Conservation (phyloP, 2,888 invertebrate genomes). For the Dicranocentrus wangi region DNA sequence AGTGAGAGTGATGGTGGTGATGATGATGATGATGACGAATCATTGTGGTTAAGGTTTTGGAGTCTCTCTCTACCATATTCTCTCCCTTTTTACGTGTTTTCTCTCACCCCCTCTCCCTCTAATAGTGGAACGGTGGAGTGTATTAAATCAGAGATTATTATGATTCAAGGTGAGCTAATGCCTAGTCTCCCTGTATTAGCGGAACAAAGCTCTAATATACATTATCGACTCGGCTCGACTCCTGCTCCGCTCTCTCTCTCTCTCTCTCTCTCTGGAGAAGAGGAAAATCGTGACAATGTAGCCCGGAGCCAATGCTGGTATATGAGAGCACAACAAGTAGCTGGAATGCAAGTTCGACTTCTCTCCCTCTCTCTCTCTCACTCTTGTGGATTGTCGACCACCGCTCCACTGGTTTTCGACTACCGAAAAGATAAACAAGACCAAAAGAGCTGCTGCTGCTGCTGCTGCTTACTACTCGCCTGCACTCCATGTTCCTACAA, state of each 20-base stretch:
- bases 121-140: constrained; percentile 34
- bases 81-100: constrained; percentile 37
- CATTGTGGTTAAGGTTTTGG: constrained; percentile 26
- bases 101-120: constrained; percentile 52
- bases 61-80: too few species aligned
- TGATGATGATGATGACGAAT: constrained; percentile 40
- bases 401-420: constrained; percentile 57
- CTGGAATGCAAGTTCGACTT: constrained; percentile 64
- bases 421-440: constrained; percentile 55
- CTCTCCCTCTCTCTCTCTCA: constrained; percentile 55
- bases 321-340: constrained; percentile 56
- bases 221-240: constrained; percentile 41
- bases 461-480: too few species aligned
- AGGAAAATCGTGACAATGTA: constrained; percentile 65
- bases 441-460: neutral
- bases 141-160: constrained; percentile 65
- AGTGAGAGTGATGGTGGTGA: constrained; percentile 44
- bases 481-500: too few species aligned
- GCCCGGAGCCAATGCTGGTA: constrained; percentile 55
- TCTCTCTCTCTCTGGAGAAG: too few species aligned
- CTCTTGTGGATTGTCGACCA: too few species aligned
- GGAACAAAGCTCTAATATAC: constrained; percentile 47
- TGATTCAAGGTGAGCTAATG: constrained; percentile 64
- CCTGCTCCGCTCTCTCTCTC: too few species aligned
- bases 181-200: constrained; percentile 54